phyloP scores from a whole-genome alignment of 1,140 invertebrate genomes.

The Octopus sinensis region DNA sequence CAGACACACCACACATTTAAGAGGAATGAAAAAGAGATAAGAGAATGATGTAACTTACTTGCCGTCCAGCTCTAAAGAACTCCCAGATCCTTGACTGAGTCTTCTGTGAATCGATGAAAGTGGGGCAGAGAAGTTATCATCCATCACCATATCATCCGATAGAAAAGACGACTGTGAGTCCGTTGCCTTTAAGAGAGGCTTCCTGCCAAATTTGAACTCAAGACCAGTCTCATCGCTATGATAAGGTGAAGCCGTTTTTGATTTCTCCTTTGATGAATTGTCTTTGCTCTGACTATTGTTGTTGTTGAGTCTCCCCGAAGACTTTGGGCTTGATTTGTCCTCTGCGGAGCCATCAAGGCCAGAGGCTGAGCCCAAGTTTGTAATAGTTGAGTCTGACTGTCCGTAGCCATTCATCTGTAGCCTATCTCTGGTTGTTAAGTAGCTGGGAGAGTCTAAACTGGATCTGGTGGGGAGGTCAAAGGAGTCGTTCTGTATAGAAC shows the following conservation, averaged over 20 bases:
- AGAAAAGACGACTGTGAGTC: background rate
- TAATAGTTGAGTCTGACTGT: background rate
- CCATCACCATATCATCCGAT: background rate
- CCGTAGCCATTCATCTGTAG: background rate
- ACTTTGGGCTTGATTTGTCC: too few relatives aligned
- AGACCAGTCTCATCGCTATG: background rate
- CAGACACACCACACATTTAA: background rate
- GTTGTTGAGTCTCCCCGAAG: too few relatives aligned
- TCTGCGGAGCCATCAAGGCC: too few relatives aligned
- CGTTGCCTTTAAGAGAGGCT: background rate
- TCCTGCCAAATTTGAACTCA: conserved; percentile 6
- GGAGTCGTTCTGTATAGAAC: background rate
- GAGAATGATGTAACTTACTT: conserved; percentile 23
- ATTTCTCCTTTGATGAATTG: too few relatives aligned
- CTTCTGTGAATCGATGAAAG: background rate
- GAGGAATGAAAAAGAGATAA: background rate
- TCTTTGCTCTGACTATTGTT: too few relatives aligned
- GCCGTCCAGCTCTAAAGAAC: conserved; percentile 39
- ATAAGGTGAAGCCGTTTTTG: too few relatives aligned
- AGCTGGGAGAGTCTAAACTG: background rate
- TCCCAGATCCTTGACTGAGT: conserved; percentile 34
- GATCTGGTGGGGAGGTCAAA: conserved; percentile 4
- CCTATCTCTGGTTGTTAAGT: background rate
- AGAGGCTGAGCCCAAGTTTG: background rate
- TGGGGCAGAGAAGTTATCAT: background rate